Conservation (phyloP, 2,797 vertebrate genomes). For the Microchirus variegatus region DNA sequence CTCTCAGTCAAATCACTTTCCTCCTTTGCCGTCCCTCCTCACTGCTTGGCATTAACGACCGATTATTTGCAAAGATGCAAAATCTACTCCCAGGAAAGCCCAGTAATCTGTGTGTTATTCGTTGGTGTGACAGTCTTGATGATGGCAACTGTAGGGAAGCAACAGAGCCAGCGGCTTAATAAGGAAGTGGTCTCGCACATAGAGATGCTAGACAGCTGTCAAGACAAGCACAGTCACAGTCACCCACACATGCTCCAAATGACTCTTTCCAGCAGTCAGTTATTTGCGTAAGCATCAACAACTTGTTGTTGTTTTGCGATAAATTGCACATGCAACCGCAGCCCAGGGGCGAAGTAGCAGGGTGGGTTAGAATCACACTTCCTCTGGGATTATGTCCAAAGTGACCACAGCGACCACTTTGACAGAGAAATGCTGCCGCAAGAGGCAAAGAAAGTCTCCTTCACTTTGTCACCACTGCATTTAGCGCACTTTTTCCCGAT, state of each 20-base stretch:
- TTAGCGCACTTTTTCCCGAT: background rate
- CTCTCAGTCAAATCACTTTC: constrained; percentile 18
- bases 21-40: constrained; percentile 2
- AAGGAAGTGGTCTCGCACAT: constrained; percentile 36
- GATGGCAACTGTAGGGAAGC: constrained; percentile 10
- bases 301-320: constrained; percentile 7
- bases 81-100: constrained; percentile 5
- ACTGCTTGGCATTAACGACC: constrained; percentile 2
- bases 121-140: too few relatives aligned
- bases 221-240: constrained; percentile 19
- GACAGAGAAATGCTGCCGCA: constrained; percentile 31
- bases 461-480: constrained; percentile 1
- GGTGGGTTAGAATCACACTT: constrained; percentile 39
- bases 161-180: constrained; percentile 29
- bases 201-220: constrained; percentile 49
- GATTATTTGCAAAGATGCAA: constrained; percentile 35
- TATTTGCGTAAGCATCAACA: constrained; percentile 1
- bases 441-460: background rate
- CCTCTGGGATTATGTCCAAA: constrained; percentile 44
- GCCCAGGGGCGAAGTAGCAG: constrained; percentile 15
- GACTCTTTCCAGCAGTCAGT: constrained; percentile 7
- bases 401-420: constrained; percentile 14
- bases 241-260: background rate
- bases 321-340: background rate
- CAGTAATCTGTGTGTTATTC: background rate